Evolutionary conservation across 1,140 invertebrate genomes (phyloP).

Genomic region (Drepana arcuata): DNA sequence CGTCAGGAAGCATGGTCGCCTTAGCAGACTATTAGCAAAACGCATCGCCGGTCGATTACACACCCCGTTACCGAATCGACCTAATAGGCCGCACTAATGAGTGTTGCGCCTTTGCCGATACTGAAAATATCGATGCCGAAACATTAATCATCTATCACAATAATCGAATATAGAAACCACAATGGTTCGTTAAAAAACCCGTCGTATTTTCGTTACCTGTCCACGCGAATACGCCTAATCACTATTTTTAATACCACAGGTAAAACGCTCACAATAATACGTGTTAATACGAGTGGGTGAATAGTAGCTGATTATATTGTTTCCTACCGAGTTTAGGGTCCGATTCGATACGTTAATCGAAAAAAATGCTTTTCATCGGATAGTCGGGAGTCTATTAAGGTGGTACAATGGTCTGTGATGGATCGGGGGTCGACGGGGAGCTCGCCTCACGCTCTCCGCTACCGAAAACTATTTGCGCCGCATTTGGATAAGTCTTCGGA

Average conservation of each 20-base stretch:
- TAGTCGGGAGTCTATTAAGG: constrained; percentile 43
- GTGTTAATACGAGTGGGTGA: constrained; percentile 25
- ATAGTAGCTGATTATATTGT: constrained; percentile 69
- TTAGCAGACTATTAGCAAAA: constrained; percentile 3
- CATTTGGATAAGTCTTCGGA: too few relatives aligned
- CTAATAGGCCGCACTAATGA: constrained; percentile 20
- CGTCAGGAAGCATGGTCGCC: too few relatives aligned
- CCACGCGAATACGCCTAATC: constrained; percentile 46
- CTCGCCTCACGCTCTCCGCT: too few relatives aligned
- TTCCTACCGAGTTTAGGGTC: constrained; percentile 40
- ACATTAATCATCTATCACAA: constrained; percentile 49
- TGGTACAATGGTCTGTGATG: constrained; percentile 42
- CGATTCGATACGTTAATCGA: constrained; percentile 60
- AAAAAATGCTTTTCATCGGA: constrained; percentile 54
- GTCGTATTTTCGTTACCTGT: constrained; percentile 18
- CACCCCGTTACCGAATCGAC: constrained; percentile 9
- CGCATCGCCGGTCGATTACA: constrained; percentile 15
- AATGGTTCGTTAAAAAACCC: constrained; percentile 58
- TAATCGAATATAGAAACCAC: constrained; percentile 59
- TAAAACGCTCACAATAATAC: constrained; percentile 16
- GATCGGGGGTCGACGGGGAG: constrained; percentile 30
- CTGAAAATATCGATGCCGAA: constrained; percentile 7
- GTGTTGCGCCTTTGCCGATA: too few relatives aligned
- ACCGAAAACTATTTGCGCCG: too few relatives aligned
- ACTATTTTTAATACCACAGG: constrained; percentile 57